Percentiles rank a stretch among this genome's conserved stretches.
Conservation (phyloP, 2,797 vertebrate species). For the Hephaestus fuliginosus region DNA sequence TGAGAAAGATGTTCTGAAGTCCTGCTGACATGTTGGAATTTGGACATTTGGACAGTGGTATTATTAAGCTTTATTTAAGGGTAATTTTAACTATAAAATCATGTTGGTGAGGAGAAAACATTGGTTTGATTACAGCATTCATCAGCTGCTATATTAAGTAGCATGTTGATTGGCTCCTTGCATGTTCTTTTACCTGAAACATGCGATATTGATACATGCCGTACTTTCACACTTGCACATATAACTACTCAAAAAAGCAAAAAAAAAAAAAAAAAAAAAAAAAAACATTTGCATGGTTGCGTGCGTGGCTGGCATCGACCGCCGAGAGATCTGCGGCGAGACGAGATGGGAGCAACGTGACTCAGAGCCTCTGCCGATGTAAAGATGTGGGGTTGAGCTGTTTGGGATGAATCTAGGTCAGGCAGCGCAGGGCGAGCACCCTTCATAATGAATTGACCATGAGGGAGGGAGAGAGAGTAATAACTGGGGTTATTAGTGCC, state of each 20-base stretch:
- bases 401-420: slow-evolving; percentile 74
- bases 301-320: not conserved
- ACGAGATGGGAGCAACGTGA: slow-evolving; percentile 34
- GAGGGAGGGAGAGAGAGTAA: slow-evolving; percentile 39
- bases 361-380: slow-evolving; percentile 59
- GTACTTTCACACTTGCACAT: not conserved
- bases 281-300: not conserved
- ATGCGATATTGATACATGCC: not conserved
- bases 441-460: slow-evolving; percentile 44
- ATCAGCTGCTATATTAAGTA: not conserved
- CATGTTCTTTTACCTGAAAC: not conserved
- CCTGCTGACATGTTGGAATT: not conserved
- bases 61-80: not conserved
- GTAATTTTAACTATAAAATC: not conserved
- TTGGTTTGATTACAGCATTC: not conserved
- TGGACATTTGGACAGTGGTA: not conserved
- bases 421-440: slow-evolving; percentile 40
- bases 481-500: slow-evolving; percentile 55
- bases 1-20: not conserved
- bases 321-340: not conserved
- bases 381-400: slow-evolving; percentile 48
- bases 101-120: not conserved
- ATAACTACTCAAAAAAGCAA: not conserved
- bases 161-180: not conserved
- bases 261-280: not conserved